Base-by-base conservation (phyloP, 2,113 vertebrate species). In the Melanerpes aurifrons region DNA sequence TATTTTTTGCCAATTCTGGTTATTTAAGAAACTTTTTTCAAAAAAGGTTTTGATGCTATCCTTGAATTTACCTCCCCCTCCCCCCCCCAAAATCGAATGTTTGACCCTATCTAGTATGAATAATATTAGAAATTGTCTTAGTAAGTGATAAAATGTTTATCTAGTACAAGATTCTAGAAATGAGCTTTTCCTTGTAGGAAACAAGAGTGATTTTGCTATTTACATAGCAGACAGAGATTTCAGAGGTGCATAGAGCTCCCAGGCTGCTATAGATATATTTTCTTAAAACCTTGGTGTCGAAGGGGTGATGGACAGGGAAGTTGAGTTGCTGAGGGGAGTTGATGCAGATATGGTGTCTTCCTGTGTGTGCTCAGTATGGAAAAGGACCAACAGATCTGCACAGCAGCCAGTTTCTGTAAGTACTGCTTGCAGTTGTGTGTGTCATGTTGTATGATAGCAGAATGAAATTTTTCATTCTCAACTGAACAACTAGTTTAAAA, bases 311-410 rank as follows among this genome's bases (percentile, higher is more conserved):
- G 19, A 18, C 32, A 79, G 40, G 35, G 31, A 40, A 58, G 10
- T 31, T 3, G 1, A 16, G 11, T 5, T 8, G 3, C 43, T 73
- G 15, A 13, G 24, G 24, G 22, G 50, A 28, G 10, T 50, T 3
- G 4, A 6, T 47, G 45, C 43, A 43, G 63, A 24, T 25, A 12
- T 0, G 1, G 14, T 8, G 1, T 68, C 40, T 8, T 68, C 43
- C 31, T 79, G 18, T 43, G 54, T 53, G 26, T 13, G 40, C 28
- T 72, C 15, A 12, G 4, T 32, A 3, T 26, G 43, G 78, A n/a
- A 86, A 64, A 82, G 31, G 35, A 13, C 3, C 2, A 62, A 54
- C 0, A 6, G 16, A 31, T 4, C n/a, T 18, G 14, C 63, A 9
- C 0, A 0, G 40, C 80, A 79, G 22, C 25, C 35, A 9, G 1